Percentiles rank a stretch among this genome's conserved stretches.
Evolutionary conservation across 92 coral and sea anemone genomes (phyloP).

Genomic region (Bergia sp.): DNA sequence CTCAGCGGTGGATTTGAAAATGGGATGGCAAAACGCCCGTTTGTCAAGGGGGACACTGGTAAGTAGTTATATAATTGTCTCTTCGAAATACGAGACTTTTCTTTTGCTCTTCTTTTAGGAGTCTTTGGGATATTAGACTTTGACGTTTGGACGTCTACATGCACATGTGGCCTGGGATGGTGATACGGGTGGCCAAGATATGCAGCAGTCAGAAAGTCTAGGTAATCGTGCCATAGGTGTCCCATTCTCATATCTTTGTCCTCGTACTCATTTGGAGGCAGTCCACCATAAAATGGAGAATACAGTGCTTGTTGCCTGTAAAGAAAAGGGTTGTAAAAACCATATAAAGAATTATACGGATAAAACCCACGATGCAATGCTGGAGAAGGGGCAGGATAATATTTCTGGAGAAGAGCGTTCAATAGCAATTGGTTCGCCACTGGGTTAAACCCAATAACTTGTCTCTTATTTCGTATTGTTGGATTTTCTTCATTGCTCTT

Average conservation of each 20-base stretch:
- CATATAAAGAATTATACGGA: background rate
- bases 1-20: constrained; percentile 9
- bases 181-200: constrained; percentile 64
- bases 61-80: constrained; percentile 65
- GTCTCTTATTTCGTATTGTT: constrained; percentile 12
- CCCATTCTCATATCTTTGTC: constrained; percentile 45
- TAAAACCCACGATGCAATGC: background rate
- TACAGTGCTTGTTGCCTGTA: constrained; percentile 15
- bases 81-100: constrained; percentile 53
- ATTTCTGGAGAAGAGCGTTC: constrained; percentile 27
- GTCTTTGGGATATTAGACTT: constrained; percentile 85
- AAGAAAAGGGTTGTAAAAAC: background rate
- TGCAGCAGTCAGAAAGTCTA: constrained; percentile 46
- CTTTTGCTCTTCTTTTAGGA: constrained; percentile 28
- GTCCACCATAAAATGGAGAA: constrained; percentile 32
- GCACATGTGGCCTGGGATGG: constrained; percentile 79
- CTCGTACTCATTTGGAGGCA: constrained; percentile 38
- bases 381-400: constrained; percentile 31
- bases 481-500: background rate
- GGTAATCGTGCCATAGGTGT: constrained; percentile 16
- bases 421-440: constrained; percentile 1
- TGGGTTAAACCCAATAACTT: background rate
- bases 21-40: constrained; percentile 48
- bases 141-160: constrained; percentile 89
- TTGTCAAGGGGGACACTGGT: constrained; percentile 59